These are phyloP conservation scores for Potamilus streckersoni DNA, from an alignment of 1,140 invertebrate species.

Conservation along the genomic window DNA sequence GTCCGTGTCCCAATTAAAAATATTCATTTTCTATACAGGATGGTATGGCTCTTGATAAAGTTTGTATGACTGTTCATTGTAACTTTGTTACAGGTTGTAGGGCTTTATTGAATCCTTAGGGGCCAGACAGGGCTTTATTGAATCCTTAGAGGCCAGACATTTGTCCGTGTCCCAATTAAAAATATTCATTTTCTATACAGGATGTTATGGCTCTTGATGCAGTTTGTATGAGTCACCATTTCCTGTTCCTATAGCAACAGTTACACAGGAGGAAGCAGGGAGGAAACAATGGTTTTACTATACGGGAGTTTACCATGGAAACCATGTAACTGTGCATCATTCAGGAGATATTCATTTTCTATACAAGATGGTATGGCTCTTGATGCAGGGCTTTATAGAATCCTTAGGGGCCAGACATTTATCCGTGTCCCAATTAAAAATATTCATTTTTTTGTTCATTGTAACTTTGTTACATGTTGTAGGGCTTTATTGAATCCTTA, in stretches of 20 bases:
- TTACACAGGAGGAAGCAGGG: slow-evolving; percentile 27
- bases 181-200: slow-evolving; percentile 56
- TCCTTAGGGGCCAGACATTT: too few species aligned
- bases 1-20: slow-evolving; percentile 3
- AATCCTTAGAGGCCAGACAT: too few species aligned
- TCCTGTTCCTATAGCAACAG: slow-evolving; percentile 49
- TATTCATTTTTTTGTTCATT: slow-evolving; percentile 36
- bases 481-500: too few species aligned
- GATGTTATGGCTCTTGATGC: slow-evolving; percentile 37
- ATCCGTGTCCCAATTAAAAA: too few species aligned
- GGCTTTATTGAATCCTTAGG: too few species aligned
- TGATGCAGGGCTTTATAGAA: too few species aligned
- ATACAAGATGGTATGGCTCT: slow-evolving; percentile 49
- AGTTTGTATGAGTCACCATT: slow-evolving; percentile 40
- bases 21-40: slow-evolving; percentile 54
- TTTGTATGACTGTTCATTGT: too few species aligned
- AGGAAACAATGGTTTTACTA: slow-evolving; percentile 51
- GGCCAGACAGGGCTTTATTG: too few species aligned
- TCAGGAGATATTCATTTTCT: slow-evolving; percentile 56
- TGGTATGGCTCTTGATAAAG: slow-evolving; percentile 30
- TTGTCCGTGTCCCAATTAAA: too few species aligned
- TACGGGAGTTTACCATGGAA: slow-evolving; percentile 39
- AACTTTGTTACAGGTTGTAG: too few species aligned
- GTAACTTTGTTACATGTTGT: too few species aligned
- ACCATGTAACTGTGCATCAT: slow-evolving; percentile 46